Base-by-base conservation (phyloP, 2,797 vertebrate genomes). In the Podarcis siculus region DNA sequence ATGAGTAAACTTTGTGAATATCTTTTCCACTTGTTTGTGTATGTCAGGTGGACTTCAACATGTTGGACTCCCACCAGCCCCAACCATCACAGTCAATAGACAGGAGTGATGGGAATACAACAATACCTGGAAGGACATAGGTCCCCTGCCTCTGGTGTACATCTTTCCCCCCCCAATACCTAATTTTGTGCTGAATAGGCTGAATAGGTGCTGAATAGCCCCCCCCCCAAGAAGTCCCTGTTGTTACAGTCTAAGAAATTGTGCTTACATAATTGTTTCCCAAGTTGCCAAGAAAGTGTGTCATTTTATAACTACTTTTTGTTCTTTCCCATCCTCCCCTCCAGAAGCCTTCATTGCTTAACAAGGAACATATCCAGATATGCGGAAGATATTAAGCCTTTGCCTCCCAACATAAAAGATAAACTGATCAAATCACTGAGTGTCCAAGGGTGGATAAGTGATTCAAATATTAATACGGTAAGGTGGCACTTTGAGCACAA, bases 401-500 rank as follows among this genome's bases (percentile, higher is more conserved):
- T 98, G 87, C 98, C 98, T 82, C 96, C 96, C 75, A 96, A 95
- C 89, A 95, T 98, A 91, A 98, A 98, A 94, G 98, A 98, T 91
- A 97, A 97, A 89, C 92, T 98, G 82, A 96, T 98, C 64, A 98
- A 96, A 80, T 97, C 97, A 79, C 97, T 98, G 97, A 97, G 97
- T 78, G 82, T 90, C 2, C 95, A 97, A 64, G 97, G 98, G 2
- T 96, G 93, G 64, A 96, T 98, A 92, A 98, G 96, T 8, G 98
- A 98, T 95, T 93, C 95, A 90, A 98, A 98, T 95, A 98, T 98
- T 87, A 93, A 96, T 81, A 97, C 97, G 98, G 98, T 98, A 97
- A 98, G 95, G 90, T 64, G 37, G 27, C 3, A 6, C 89, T 90
- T 76, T 78, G 81, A 93, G 32, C 35, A 83, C 5, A 0, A 83